These are phyloP conservation scores for Platyrinchus mystaceus DNA, from an alignment of 2,797 vertebrate genomes.

Conservation along the genomic window DNA sequence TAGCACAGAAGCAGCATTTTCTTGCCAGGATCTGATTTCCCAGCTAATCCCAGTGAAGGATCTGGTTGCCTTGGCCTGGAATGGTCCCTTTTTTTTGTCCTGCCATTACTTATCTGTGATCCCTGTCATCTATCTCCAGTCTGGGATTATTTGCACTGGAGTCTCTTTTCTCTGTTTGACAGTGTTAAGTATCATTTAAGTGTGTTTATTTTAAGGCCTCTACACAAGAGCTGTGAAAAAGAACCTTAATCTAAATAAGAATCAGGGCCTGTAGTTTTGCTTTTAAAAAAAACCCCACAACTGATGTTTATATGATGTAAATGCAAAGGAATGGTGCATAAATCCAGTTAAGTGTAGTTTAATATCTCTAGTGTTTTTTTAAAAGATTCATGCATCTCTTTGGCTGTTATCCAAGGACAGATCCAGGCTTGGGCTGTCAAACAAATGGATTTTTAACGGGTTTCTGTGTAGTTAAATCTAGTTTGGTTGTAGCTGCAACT, in stretches of 20 bases:
- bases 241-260: neutral
- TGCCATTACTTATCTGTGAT: neutral
- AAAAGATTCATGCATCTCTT: neutral
- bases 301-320: slow-evolving; percentile 25
- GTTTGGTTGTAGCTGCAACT: neutral
- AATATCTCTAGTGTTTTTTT: neutral
- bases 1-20: neutral
- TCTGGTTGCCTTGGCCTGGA: neutral
- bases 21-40: neutral
- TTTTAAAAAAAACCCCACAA: neutral
- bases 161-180: slow-evolving; percentile 27
- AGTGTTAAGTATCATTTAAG: slow-evolving; percentile 41
- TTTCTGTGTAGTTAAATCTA: neutral
- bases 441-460: neutral
- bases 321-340: slow-evolving; percentile 3
- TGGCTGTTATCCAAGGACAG: neutral
- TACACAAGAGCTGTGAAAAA: neutral
- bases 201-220: slow-evolving; percentile 45
- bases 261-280: neutral
- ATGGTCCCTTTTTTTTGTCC: neutral
- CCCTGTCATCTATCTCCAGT: neutral
- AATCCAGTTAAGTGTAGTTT: slow-evolving; percentile 22
- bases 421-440: slow-evolving; percentile 11
- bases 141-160: neutral
- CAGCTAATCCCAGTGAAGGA: neutral